Evolutionary conservation across 2,113 vertebrate species (phyloP).

Genomic region (Syrrhaptes paradoxus): DNA sequence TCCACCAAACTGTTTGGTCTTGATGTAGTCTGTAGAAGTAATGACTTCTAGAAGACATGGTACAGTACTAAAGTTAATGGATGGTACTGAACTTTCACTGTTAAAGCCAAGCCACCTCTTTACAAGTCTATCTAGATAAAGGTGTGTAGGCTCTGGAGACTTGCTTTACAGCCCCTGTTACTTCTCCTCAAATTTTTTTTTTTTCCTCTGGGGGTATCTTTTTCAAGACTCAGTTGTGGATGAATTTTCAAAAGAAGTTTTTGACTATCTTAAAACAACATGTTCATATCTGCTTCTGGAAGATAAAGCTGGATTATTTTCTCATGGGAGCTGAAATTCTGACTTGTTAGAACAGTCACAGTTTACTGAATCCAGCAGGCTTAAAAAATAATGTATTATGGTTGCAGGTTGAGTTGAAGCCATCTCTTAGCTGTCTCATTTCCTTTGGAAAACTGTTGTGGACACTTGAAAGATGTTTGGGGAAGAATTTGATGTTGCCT

Average conservation of each 20-base stretch:
- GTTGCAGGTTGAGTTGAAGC: background rate
- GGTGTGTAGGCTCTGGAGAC: fast-evolving
- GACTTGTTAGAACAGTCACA: background rate
- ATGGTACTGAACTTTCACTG: background rate
- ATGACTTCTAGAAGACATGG: background rate
- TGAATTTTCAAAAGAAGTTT: background rate
- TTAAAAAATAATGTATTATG: background rate
- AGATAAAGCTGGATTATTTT: background rate
- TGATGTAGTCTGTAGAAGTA: background rate
- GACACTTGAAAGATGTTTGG: background rate
- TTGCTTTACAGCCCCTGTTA: background rate
- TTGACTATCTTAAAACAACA: background rate
- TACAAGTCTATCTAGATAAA: background rate
- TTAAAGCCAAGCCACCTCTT: background rate
- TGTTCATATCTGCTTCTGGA: background rate
- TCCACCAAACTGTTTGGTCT: background rate
- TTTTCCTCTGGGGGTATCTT: background rate
- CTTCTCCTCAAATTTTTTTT: background rate
- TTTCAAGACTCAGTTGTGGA: background rate
- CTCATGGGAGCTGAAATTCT: background rate
- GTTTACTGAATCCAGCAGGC: background rate
- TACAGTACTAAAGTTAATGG: background rate
- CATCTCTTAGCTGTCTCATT: background rate
- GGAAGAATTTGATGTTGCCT: background rate
- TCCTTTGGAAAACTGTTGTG: background rate